A percentile compares a stretch with the other conserved stretches of the same genome.
phyloP scores from a whole-genome alignment of 2,797 vertebrate species.

The Cyprinodon diabolis region DNA sequence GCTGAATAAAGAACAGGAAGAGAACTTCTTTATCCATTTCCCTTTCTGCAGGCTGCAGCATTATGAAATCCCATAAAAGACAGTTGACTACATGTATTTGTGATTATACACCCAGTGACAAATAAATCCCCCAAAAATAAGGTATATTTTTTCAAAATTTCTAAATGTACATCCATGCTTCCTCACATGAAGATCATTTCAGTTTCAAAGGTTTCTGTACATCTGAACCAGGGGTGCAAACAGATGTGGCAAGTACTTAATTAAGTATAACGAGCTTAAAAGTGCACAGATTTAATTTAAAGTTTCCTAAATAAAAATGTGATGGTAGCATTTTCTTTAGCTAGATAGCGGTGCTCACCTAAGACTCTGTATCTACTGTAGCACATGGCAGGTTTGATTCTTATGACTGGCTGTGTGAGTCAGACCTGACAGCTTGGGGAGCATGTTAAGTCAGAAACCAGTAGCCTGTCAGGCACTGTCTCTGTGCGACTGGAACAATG shows the following conservation, averaged over 20 bases:
- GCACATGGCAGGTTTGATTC: constrained; percentile 19
- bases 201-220: background rate
- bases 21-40: background rate
- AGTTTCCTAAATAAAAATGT: constrained; percentile 5
- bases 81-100: background rate
- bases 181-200: background rate
- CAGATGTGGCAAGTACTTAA: background rate
- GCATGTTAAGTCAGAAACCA: constrained; percentile 54
- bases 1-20: background rate
- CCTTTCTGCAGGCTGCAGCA: background rate
- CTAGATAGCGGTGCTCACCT: constrained; percentile 11
- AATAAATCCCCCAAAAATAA: background rate
- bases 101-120: background rate
- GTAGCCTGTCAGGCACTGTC: constrained; percentile 44
- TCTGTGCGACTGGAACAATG: constrained; percentile 40
- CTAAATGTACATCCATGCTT: background rate
- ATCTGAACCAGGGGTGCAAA: background rate
- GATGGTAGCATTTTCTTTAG: constrained; percentile 4
- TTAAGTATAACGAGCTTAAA: constrained; percentile 17
- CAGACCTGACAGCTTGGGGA: constrained; percentile 53
- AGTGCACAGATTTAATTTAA: constrained; percentile 19
- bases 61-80: background rate
- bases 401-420: constrained; percentile 35
- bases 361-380: constrained; percentile 19
- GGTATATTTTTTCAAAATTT: background rate